These are phyloP conservation scores for Microdon myrmicae DNA, from an alignment of 2,888 invertebrate species.

Conservation along the genomic window DNA sequence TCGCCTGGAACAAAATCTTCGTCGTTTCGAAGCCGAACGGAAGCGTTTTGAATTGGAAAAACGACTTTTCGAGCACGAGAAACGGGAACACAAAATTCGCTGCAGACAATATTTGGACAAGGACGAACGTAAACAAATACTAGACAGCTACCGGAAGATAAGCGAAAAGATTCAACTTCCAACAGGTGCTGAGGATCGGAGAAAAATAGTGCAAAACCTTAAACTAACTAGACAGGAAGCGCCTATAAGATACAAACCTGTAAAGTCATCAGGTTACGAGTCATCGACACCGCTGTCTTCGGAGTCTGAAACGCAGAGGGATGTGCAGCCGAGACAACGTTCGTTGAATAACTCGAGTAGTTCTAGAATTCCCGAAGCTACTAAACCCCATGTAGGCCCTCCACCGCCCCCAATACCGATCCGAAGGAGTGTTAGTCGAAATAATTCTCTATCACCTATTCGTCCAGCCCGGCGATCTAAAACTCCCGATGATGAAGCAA, in stretches of 20 bases:
- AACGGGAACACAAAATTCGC: slow-evolving; percentile 68
- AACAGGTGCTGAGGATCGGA: slow-evolving; percentile 61
- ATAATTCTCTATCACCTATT: slow-evolving; percentile 62
- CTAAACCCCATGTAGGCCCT: background rate
- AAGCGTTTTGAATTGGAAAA: slow-evolving; percentile 67
- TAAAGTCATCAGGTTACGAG: slow-evolving; percentile 57
- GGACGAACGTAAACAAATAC: slow-evolving; percentile 62
- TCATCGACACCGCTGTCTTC: slow-evolving; percentile 65
- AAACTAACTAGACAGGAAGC: slow-evolving; percentile 59
- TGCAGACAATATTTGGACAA: slow-evolving; percentile 63
- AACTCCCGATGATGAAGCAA: slow-evolving; percentile 58
- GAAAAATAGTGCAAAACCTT: slow-evolving; percentile 60
- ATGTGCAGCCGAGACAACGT: slow-evolving; percentile 46
- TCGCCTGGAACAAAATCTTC: slow-evolving; percentile 63
- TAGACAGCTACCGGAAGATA: slow-evolving; percentile 62
- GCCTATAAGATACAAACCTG: slow-evolving; percentile 54
- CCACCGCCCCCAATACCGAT: slow-evolving; percentile 47
- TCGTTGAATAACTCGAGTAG: slow-evolving; percentile 54
- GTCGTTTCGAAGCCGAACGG: slow-evolving; percentile 65
- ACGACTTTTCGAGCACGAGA: slow-evolving; percentile 68
- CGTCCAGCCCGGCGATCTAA: slow-evolving; percentile 61
- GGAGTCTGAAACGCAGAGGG: slow-evolving; percentile 60
- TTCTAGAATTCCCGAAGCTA: slow-evolving; percentile 31
- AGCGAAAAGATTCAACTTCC: slow-evolving; percentile 61
- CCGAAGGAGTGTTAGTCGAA: slow-evolving; percentile 57